A percentile compares a stretch with the other conserved stretches of the same genome.
Conservation (phyloP, 2,113 vertebrate genomes). For the Chaenocephalus aceratus region DNA sequence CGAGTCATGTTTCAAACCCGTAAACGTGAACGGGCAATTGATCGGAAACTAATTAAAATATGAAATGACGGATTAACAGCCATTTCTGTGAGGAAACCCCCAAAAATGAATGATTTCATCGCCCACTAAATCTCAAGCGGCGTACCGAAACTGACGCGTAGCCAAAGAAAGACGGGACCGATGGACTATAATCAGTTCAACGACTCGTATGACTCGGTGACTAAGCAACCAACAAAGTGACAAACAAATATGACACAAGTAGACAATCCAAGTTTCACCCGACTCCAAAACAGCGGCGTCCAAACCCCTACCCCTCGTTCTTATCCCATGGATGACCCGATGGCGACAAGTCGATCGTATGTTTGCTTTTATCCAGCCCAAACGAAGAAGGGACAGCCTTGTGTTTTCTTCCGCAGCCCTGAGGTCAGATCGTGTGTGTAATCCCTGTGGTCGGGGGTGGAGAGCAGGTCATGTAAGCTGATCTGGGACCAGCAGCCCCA, state of each 20-base stretch:
- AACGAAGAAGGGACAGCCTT: neutral
- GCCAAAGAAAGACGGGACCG: too few species aligned
- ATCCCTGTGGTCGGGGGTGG: constrained; percentile 50
- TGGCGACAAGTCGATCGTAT: neutral
- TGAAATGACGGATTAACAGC: too few species aligned
- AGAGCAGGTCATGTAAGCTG: constrained; percentile 57
- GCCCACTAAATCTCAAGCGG: neutral
- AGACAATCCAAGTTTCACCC: too few species aligned
- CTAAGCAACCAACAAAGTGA: neutral
- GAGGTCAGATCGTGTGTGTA: constrained; percentile 57
- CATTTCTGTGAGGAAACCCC: too few species aligned
- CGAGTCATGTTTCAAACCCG: neutral
- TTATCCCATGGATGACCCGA: neutral
- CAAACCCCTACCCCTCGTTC: neutral
- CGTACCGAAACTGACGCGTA: neutral
- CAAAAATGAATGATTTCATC: neutral
- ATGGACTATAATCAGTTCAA: neutral
- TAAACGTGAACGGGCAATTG: too few species aligned
- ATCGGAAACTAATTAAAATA: too few species aligned
- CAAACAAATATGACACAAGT: neutral
- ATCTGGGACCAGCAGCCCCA: constrained; percentile 54
- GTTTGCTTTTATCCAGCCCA: neutral
- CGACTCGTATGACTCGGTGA: too few species aligned
- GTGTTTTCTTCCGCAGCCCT: constrained; percentile 3
- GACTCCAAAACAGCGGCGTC: neutral